These are phyloP conservation scores for Heliothis virescens DNA, from an alignment of 1,140 invertebrate genomes.

Conservation along the genomic window DNA sequence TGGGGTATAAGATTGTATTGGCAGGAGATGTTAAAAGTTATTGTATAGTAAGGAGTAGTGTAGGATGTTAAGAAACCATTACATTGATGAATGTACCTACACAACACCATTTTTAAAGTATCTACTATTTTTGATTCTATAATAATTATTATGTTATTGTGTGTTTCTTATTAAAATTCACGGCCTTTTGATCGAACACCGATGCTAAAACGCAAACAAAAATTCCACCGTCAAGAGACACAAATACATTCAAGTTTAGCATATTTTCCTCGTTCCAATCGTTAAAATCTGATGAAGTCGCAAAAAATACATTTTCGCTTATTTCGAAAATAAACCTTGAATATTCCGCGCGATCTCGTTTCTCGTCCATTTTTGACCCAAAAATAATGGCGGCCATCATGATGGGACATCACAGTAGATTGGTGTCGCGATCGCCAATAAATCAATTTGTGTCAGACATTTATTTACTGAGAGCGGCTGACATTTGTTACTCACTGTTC, in stretches of 20 bases:
- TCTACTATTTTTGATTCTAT: too few relatives aligned
- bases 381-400: slow-evolving; percentile 50
- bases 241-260: too few relatives aligned
- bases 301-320: not conserved
- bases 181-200: too few relatives aligned
- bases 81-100: too few relatives aligned
- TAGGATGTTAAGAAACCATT: too few relatives aligned
- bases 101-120: too few relatives aligned
- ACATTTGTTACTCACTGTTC: slow-evolving; percentile 52
- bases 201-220: too few relatives aligned
- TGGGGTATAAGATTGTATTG: slow-evolving; percentile 4
- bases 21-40: not conserved
- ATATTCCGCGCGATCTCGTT: slow-evolving; percentile 4
- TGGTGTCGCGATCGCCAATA: slow-evolving; percentile 52
- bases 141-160: too few relatives aligned
- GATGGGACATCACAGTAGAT: slow-evolving; percentile 49
- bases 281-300: not conserved
- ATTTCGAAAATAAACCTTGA: not conserved
- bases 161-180: too few relatives aligned
- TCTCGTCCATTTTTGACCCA: slow-evolving; percentile 36
- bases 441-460: slow-evolving; percentile 58
- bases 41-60: not conserved
- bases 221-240: too few relatives aligned
- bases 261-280: too few relatives aligned
- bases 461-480: slow-evolving; percentile 51